Percentiles rank a stretch among this genome's conserved stretches.
Conservation (phyloP, 2,113 vertebrate genomes). For the Prunella fulvescens region DNA sequence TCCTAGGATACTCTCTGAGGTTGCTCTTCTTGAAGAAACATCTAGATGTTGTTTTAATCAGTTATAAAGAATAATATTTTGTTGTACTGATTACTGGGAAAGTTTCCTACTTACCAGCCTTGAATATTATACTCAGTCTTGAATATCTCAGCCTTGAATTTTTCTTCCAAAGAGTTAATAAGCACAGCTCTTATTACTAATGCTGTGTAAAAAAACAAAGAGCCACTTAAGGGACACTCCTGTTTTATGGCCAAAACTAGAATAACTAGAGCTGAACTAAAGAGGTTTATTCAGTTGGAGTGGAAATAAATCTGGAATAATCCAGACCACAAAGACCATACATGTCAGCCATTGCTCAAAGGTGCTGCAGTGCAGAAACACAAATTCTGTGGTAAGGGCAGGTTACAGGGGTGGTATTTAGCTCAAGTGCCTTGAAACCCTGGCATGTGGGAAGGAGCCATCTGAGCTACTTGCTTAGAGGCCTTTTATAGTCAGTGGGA, state of each 20-base stretch:
- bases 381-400: not conserved
- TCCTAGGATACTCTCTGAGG: not conserved
- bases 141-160: not conserved
- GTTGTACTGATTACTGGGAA: not conserved
- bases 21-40: not conserved
- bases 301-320: not conserved
- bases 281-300: not conserved
- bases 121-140: not conserved
- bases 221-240: not conserved
- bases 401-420: not conserved
- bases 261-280: not conserved
- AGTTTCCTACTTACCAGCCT: not conserved
- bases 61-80: not conserved
- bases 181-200: not conserved
- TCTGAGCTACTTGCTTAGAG: not conserved
- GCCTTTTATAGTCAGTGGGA: not conserved
- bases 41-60: not conserved
- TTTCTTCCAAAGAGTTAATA: not conserved
- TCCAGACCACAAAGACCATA: not conserved
- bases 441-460: not conserved
- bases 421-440: not conserved
- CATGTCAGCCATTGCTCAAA: not conserved
- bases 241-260: not conserved
- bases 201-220: not conserved
- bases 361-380: not conserved